phyloP scores from a whole-genome alignment of 2,797 vertebrate genomes.

The Xiphophorus birchmanni region DNA sequence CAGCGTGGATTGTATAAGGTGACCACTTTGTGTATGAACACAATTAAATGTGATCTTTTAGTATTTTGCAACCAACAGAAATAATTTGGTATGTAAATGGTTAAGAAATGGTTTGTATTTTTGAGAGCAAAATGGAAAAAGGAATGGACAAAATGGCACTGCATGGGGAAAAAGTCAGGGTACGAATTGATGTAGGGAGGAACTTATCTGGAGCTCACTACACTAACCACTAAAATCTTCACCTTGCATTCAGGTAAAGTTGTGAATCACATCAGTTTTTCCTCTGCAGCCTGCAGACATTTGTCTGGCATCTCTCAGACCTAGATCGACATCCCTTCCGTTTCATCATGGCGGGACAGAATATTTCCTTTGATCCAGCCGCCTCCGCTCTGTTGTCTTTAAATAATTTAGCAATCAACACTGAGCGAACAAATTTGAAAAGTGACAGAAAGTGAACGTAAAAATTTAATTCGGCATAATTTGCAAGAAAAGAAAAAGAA shows the following conservation, averaged over 20 bases:
- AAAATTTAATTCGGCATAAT: constrained; percentile 71
- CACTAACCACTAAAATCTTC: constrained; percentile 21
- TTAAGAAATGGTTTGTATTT: background rate
- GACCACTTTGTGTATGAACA: background rate
- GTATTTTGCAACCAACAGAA: background rate
- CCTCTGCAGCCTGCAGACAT: constrained; percentile 40
- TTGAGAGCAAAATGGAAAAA: background rate
- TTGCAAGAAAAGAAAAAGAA: constrained; percentile 59
- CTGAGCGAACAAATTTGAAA: constrained; percentile 57
- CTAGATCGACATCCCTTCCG: constrained; percentile 18
- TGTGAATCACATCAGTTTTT: constrained; percentile 19
- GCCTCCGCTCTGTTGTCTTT: constrained; percentile 50
- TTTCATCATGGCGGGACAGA: constrained; percentile 50
- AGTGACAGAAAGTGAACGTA: constrained; percentile 50
- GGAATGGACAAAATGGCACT: background rate
- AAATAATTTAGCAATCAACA: constrained; percentile 70
- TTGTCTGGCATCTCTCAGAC: constrained; percentile 54
- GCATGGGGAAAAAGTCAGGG: background rate
- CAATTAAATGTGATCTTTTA: background rate
- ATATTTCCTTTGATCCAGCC: constrained; percentile 73
- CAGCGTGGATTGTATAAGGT: background rate
- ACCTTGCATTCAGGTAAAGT: constrained; percentile 4
- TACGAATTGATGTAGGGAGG: background rate
- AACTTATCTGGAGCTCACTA: background rate
- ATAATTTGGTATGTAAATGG: background rate